Evolutionary conservation across 2,797 vertebrate genomes (phyloP), one percentile per base, ranked within the genome.

Genomic region (Geotrypetes seraphini): DNA sequence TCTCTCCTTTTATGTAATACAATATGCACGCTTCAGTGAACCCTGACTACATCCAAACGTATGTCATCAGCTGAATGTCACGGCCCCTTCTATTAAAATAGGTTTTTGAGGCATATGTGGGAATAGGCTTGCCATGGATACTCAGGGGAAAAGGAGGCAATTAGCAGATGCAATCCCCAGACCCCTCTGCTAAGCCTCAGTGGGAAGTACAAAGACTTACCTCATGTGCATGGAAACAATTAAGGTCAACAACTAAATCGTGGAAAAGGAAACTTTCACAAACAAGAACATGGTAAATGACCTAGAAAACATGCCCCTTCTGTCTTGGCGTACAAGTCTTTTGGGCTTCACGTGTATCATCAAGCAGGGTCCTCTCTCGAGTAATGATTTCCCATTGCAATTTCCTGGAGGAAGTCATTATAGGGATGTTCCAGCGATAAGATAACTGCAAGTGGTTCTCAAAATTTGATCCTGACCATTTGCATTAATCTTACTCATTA

Each of bases 361-460:
- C 56, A 36, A 41, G 37, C 41, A 10, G 31, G 28, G 31, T 68
- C 48, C 43, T 35, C 42, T 30, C 50, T 48, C 47, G 33, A 47
- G 42, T 78, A 82, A 81, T 75, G 71, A 81, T 75, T 81, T 81
- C 82, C 80, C 58, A 48, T 74, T 40, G 70, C 74, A 79, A 75
- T 83, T 83, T 81, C 74, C 79, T 67, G 60, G 60, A 73, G 79
- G 73, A 83, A 79, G 69, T 55, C 40, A 67, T 51, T 55, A 50
- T 34, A 61, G 42, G 26, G 72, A 75, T 76, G 77, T 51, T 55
- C 50, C 34, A 61, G 42, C 26, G 72, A 75, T 76, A 77, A 74
- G 80, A 66, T 41, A 56, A 69, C 49, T 47, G 19, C 4, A 38
- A 27, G 57, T 19, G 53, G 73, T 57, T 55, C 69, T 61, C 67